phyloP scores from a whole-genome alignment of 2,888 invertebrate genomes.

The Cryptocheilus praepositus region DNA sequence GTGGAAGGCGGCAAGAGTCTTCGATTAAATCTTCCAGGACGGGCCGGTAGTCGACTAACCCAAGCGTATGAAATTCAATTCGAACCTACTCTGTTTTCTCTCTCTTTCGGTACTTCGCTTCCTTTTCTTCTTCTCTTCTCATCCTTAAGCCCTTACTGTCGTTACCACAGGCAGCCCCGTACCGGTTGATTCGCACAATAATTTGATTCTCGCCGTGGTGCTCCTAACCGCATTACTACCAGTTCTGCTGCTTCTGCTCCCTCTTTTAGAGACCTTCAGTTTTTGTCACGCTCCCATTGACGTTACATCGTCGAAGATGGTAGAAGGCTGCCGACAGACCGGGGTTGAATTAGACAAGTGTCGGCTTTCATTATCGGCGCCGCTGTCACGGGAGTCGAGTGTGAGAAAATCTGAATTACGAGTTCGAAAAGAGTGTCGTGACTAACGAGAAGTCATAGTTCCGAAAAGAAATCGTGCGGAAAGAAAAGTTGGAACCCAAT shows the following conservation, averaged over 20 bases:
- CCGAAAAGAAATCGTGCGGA: no score
- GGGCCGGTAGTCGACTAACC: constrained; percentile 32
- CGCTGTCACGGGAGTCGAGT: no score
- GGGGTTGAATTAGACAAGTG: no score
- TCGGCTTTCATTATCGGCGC: no score
- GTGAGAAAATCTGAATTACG: neutral
- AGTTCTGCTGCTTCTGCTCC: constrained; percentile 31
- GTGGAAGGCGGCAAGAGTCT: constrained; percentile 23
- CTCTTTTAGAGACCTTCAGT: neutral
- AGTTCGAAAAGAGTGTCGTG: no score
- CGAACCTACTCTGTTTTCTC: constrained; percentile 8
- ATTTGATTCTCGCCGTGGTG: constrained; percentile 46
- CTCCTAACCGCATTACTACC: constrained; percentile 49
- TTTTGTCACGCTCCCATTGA: neutral
- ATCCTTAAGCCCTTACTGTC: constrained; percentile 9
- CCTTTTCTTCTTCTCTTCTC: constrained; percentile 18
- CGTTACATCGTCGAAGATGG: no score
- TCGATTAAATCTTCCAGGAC: constrained; percentile 43
- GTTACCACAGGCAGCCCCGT: no score
- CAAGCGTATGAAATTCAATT: constrained; percentile 49
- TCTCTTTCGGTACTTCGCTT: neutral
- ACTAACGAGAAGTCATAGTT: no score
- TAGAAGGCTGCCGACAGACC: no score
- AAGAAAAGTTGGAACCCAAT: no score
- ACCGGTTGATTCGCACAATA: constrained; percentile 43